Base-by-base conservation (phyloP, 2,113 vertebrate species). In the Gopherus flavomarginatus region DNA sequence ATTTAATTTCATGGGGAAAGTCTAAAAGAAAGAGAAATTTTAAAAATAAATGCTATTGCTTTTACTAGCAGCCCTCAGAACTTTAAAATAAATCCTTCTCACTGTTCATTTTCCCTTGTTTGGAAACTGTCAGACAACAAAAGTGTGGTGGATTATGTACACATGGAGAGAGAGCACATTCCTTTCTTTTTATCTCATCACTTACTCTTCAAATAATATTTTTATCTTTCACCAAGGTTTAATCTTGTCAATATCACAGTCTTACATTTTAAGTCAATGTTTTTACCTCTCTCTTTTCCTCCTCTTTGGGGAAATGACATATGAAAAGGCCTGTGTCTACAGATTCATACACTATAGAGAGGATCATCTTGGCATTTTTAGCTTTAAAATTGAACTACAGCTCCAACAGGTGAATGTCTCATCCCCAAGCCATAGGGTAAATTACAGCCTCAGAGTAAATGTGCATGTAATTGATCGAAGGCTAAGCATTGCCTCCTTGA, bases 241-340 rank as follows among this genome's bases (percentile, higher is more conserved):
- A 54, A 54, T 82, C 47, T 93, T 93, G 16, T 84, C 77, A 69
- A 79, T 62, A 92, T 87, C n/a, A 26, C 31, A 94, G 16, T 94
- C 53, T 31, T 0, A 77, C 3, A 14, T n/a, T 29, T 31, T 42
- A 89, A 89, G 89, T 52, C 26, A 89, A 21, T 27, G 89, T 4
- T 31, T 1, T 1, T 4, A 6, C 83, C 90, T 94, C 93, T 49
- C 52, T 90, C 83, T 89, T 94, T 83, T 87, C 75, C 29, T 88
- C 29, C 50, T 44, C 93, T 94, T 78, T 38, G 42, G 75, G 69
- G 54, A 92, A 86, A 56, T 49, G 87, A 54, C 80, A 52, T 87
- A 92, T 92, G 77, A 52, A 56, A 52, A 93, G 93, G 82, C 93
- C 78, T 87, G 50, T 88, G 91, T 81, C 38, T 72, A 83, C 57